Evolutionary conservation across 2,797 vertebrate genomes (phyloP).

Genomic region (Xyrichtys novacula): DNA sequence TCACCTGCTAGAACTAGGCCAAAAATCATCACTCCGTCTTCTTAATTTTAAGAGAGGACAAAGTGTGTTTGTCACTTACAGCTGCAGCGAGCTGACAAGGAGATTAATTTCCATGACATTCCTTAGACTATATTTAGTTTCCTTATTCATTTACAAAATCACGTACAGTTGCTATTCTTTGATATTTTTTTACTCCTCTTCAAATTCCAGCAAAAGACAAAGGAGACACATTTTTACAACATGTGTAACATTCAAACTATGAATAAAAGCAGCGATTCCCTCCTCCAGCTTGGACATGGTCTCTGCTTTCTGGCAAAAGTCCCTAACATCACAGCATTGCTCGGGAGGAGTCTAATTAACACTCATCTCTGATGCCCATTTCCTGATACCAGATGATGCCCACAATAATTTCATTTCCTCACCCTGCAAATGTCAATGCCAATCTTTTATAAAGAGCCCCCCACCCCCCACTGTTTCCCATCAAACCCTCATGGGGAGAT

Average conservation of each 20-base stretch:
- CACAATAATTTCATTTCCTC: slow-evolving; percentile 43
- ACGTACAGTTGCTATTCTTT: slow-evolving; percentile 18
- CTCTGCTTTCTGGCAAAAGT: slow-evolving; percentile 30
- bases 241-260: background rate
- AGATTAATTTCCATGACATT: slow-evolving; percentile 25
- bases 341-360: slow-evolving; percentile 53
- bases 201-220: background rate
- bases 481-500: slow-evolving; percentile 4
- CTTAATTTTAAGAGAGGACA: slow-evolving; percentile 24
- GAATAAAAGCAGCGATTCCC: background rate
- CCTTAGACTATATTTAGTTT: slow-evolving; percentile 16
- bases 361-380: slow-evolving; percentile 37
- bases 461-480: slow-evolving; percentile 2
- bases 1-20: slow-evolving; percentile 13
- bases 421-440: slow-evolving; percentile 28
- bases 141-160: slow-evolving; percentile 4
- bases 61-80: slow-evolving; percentile 28
- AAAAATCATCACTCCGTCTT: slow-evolving; percentile 35
- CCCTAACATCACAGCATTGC: slow-evolving; percentile 21
- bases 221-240: no score
- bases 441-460: slow-evolving; percentile 4
- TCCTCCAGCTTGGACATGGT: background rate
- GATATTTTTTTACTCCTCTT: background rate
- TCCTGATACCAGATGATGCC: slow-evolving; percentile 51
- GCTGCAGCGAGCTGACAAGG: slow-evolving; percentile 19